These are phyloP conservation scores for Tragelaphus strepsiceros DNA, from an alignment of 2,113 vertebrate species.

Conservation along the genomic window DNA sequence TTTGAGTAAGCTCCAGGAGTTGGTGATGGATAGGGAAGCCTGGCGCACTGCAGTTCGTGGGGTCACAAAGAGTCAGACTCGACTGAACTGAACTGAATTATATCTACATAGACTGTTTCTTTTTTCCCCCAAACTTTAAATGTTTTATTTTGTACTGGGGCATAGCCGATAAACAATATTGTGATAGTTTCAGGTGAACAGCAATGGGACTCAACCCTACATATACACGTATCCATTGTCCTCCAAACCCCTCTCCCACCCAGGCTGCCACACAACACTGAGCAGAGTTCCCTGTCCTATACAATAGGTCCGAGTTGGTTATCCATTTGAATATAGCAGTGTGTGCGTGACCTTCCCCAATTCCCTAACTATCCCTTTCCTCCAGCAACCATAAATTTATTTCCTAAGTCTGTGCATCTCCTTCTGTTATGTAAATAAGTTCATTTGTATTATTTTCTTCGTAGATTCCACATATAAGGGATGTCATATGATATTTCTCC, in stretches of 20 bases:
- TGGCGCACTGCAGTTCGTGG: fast-evolving
- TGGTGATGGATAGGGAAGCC: not conserved
- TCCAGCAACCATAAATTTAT: not conserved
- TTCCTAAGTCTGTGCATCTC: not conserved
- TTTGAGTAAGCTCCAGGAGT: not conserved
- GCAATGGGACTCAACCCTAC: not conserved
- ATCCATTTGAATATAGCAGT: not conserved
- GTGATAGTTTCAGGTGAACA: not conserved
- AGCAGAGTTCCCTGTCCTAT: not conserved
- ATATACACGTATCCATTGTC: not conserved
- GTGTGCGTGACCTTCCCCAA: not conserved
- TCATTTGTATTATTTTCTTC: not conserved
- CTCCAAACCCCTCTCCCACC: not conserved
- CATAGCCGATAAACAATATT: not conserved
- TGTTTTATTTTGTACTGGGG: not conserved
- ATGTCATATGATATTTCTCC: not conserved
- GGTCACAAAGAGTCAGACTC: not conserved
- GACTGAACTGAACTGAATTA: not conserved
- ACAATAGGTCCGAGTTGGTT: not conserved
- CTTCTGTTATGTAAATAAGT: not conserved
- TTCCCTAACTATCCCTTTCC: not conserved
- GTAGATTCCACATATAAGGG: not conserved
- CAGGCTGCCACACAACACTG: not conserved
- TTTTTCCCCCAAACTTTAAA: not conserved
- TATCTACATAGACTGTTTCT: not conserved